Evolutionary conservation across 2,888 invertebrate genomes (phyloP).

Genomic region (Matsumyia berberina): DNA sequence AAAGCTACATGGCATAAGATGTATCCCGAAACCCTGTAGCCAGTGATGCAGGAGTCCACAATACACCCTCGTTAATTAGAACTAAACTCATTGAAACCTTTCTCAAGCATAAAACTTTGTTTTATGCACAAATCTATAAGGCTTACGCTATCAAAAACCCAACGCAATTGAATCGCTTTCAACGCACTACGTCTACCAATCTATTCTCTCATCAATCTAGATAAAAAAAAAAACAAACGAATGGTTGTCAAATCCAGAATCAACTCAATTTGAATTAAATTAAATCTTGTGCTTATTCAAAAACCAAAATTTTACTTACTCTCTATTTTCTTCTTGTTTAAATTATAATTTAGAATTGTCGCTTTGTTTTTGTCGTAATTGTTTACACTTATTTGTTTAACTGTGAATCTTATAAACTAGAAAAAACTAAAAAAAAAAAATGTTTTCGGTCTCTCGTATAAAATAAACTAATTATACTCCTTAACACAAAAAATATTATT

Average conservation of each 20-base stretch:
- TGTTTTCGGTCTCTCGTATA: slow-evolving; percentile 19
- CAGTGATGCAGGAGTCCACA: no score
- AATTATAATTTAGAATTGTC: slow-evolving; percentile 18
- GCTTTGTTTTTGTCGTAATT: neutral
- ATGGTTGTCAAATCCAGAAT: neutral
- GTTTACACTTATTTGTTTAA: slow-evolving; percentile 2
- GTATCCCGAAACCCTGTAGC: no score
- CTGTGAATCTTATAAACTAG: slow-evolving; percentile 31
- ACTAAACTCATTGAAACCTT: neutral
- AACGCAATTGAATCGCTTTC: neutral
- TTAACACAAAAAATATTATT: slow-evolving; percentile 39
- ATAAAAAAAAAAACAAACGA: neutral
- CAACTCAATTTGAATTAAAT: neutral
- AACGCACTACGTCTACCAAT: no score
- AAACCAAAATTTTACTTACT: neutral
- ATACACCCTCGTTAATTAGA: no score
- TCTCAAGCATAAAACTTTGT: neutral
- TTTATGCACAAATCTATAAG: neutral
- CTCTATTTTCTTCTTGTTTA: neutral
- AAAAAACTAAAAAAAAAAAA: slow-evolving; percentile 10
- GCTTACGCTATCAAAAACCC: neutral
- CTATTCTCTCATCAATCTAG: neutral
- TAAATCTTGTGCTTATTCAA: neutral
- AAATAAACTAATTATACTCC: slow-evolving; percentile 36
- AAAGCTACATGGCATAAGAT: no score